phyloP scores from a whole-genome alignment of 2,888 invertebrate species.

The Idaea biselata region DNA sequence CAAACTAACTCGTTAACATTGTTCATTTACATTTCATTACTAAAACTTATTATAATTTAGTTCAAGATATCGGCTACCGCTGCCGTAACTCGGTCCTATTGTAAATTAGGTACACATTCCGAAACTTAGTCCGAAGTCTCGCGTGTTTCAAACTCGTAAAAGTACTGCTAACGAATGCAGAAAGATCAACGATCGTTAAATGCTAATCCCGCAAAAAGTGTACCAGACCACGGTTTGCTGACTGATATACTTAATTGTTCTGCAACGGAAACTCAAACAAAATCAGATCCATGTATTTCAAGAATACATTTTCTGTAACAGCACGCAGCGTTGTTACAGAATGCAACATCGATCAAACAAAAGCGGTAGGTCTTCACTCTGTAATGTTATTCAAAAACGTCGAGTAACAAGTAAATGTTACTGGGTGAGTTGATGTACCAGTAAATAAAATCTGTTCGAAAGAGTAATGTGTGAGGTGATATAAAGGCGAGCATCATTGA shows the following conservation, averaged over 20 bases:
- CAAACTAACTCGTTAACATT: not conserved
- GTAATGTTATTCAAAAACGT: too few species aligned
- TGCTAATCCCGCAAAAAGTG: not conserved
- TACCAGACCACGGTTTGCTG: not conserved
- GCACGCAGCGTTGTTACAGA: too few species aligned
- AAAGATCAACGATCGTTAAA: not conserved
- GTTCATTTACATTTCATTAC: not conserved
- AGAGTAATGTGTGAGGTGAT: constrained; percentile 27
- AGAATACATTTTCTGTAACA: not conserved
- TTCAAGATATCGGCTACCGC: not conserved
- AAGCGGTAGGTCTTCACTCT: too few species aligned
- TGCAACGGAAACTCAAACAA: not conserved
- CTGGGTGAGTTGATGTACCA: not conserved
- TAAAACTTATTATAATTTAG: not conserved
- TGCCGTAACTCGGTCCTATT: not conserved
- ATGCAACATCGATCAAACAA: too few species aligned
- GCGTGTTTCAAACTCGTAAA: not conserved
- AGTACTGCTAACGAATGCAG: constrained; percentile 5
- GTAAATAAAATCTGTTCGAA: not conserved
- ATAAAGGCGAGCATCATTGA: constrained; percentile 22
- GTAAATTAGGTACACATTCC: not conserved
- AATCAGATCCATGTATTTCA: not conserved
- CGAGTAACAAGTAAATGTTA: too few species aligned
- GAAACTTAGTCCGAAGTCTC: not conserved
- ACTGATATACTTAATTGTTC: not conserved